Percentiles rank a stretch among this genome's conserved stretches.
phyloP scores from a whole-genome alignment of 2,113 vertebrate genomes.

The Anseranas semipalmata region DNA sequence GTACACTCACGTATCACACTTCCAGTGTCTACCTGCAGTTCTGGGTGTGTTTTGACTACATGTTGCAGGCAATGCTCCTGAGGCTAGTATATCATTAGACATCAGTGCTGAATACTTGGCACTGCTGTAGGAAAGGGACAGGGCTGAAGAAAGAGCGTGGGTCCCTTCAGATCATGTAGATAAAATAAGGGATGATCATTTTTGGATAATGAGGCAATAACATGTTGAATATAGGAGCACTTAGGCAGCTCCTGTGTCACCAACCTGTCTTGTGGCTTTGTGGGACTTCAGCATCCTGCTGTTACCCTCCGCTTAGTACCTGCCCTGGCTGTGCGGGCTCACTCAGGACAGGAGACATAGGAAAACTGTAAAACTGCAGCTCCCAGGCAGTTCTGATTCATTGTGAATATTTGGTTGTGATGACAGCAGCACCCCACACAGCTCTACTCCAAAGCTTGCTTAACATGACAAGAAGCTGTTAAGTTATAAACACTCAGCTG shows the following conservation, averaged over 20 bases:
- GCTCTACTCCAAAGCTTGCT: not conserved
- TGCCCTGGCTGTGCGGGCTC: not conserved
- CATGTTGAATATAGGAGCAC: not conserved
- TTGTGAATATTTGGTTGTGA: not conserved
- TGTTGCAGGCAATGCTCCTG: not conserved
- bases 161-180: not conserved
- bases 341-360: not conserved
- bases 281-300: not conserved
- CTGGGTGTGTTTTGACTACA: not conserved
- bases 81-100: accelerated
- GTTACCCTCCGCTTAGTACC: not conserved
- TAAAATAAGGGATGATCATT: not conserved
- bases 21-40: not conserved
- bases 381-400: not conserved
- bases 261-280: not conserved
- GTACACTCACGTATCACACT: not conserved
- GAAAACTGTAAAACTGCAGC: not conserved
- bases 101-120: not conserved
- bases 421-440: not conserved
- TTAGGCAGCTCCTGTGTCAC: not conserved
- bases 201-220: not conserved
- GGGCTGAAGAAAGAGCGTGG: not conserved
- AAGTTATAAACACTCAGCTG: not conserved
- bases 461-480: not conserved
- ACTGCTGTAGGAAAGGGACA: accelerated